phyloP scores from a whole-genome alignment of 2,113 vertebrate species.

The Columbina picui region DNA sequence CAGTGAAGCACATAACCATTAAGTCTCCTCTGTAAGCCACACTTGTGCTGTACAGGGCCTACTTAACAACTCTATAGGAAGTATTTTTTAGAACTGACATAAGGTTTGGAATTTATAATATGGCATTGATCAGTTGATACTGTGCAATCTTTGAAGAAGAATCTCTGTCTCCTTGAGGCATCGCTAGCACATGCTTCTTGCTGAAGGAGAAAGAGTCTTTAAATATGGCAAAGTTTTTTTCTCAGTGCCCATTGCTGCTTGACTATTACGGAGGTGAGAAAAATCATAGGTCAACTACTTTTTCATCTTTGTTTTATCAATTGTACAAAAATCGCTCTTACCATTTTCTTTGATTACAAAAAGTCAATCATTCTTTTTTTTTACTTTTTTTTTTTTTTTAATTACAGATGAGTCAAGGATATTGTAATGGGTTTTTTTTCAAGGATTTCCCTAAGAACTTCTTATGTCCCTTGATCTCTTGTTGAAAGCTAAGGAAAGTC shows the following conservation, averaged over 20 bases:
- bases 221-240: not conserved
- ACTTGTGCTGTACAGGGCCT: not conserved
- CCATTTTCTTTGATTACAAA: not conserved
- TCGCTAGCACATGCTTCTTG: not conserved
- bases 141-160: not conserved
- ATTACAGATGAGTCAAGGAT: not conserved
- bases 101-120: not conserved
- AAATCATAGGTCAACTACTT: not conserved
- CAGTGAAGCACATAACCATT: not conserved
- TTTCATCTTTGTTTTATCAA: not conserved
- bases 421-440: not conserved
- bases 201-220: not conserved
- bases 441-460: not conserved
- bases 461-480: not conserved
- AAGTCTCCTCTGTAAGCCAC: not conserved
- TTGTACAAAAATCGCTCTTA: not conserved
- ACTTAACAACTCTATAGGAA: not conserved
- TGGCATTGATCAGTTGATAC: not conserved
- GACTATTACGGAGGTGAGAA: not conserved
- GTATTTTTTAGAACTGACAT: not conserved
- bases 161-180: not conserved
- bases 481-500: not conserved
- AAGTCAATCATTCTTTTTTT: not conserved
- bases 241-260: not conserved
- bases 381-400: not conserved